Conservation (phyloP, 2,113 vertebrate genomes). For the Oxyruncus cristatus region DNA sequence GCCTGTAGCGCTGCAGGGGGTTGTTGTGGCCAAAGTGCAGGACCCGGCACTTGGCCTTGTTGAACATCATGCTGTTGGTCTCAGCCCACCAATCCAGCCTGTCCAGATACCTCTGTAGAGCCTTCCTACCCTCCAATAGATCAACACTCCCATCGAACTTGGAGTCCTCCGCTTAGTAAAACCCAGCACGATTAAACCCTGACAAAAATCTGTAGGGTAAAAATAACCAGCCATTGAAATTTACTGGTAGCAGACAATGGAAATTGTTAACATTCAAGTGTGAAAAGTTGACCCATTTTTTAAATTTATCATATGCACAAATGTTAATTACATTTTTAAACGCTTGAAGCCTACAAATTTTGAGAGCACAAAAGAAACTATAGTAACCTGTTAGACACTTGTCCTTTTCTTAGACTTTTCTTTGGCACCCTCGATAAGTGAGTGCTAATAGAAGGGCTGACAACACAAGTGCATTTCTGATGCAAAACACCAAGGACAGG, state of each 20-base stretch:
- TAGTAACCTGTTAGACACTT: conserved; percentile 20
- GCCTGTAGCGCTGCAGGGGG: fast-evolving
- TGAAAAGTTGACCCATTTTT: conserved; percentile 1
- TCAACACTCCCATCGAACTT: not conserved
- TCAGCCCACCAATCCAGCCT: not conserved
- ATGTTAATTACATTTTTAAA: conserved; percentile 33
- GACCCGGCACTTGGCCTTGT: not conserved
- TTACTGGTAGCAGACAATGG: not conserved
- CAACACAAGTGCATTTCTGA: conserved; percentile 54
- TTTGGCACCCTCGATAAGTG: not conserved
- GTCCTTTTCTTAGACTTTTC: conserved; percentile 30
- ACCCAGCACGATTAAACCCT: not conserved
- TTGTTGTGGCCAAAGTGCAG: not conserved
- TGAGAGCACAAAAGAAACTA: conserved; percentile 39
- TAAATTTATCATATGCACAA: conserved; percentile 24
- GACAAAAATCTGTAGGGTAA: not conserved
- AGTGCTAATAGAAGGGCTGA: conserved; percentile 20
- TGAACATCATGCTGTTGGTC: not conserved
- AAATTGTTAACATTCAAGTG: not conserved
- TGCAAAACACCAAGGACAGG: conserved; percentile 37
- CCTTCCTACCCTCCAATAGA: not conserved
- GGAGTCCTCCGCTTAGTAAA: too few species aligned
- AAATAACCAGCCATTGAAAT: not conserved
- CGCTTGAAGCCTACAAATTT: not conserved
- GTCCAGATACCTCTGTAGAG: not conserved